These are phyloP conservation scores for Amphipoea lucens DNA, from an alignment of 2,888 invertebrate genomes.

Conservation along the genomic window DNA sequence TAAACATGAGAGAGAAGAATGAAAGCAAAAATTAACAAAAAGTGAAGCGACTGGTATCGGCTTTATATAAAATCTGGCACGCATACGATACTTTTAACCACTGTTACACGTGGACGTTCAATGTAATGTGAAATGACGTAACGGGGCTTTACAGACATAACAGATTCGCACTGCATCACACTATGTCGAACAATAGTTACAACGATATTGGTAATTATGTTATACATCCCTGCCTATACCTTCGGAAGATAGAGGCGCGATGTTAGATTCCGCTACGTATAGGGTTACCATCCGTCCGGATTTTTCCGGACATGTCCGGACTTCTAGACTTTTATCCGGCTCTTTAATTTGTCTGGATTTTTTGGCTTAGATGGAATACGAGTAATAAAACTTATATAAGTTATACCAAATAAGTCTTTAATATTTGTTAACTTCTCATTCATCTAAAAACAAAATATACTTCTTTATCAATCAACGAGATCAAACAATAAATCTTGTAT, in stretches of 20 bases:
- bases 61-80: neutral
- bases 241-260: neutral
- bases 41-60: neutral
- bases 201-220: neutral
- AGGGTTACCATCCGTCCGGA: too few species aligned
- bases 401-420: too few species aligned
- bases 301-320: too few species aligned
- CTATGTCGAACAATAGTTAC: neutral
- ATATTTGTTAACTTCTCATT: too few species aligned
- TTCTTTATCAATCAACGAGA: too few species aligned
- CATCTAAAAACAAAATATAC: too few species aligned
- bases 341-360: too few species aligned
- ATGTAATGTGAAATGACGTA: constrained; percentile 22
- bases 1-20: neutral
- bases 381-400: too few species aligned
- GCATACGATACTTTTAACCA: neutral
- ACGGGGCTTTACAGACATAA: neutral
- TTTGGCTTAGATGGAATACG: too few species aligned
- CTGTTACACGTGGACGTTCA: neutral
- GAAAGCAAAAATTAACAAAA: neutral
- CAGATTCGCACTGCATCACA: neutral
- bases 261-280: neutral
- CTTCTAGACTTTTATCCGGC: too few species aligned
- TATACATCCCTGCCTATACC: too few species aligned
- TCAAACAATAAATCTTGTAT: too few species aligned